Percentiles rank a stretch among this genome's conserved stretches.
Conservation (phyloP, 2,113 vertebrate species). For the Rhinolophus ferrumequinum region DNA sequence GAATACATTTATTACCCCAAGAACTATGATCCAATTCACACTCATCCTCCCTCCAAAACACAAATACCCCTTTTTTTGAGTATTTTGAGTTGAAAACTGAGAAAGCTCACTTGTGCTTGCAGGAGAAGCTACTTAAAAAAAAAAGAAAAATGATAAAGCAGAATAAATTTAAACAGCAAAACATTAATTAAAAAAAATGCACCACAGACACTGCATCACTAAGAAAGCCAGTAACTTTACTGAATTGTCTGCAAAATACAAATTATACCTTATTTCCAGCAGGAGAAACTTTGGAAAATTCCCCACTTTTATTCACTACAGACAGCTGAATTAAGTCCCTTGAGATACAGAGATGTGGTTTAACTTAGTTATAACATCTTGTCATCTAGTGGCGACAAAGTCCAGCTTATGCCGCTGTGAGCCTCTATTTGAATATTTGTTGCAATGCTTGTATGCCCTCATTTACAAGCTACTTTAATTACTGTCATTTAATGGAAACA, state of each 20-base stretch:
- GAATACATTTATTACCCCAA: not conserved
- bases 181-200: conserved; percentile 88
- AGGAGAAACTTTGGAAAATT: conserved; percentile 94
- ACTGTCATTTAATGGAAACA: conserved; percentile 93
- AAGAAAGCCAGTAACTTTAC: conserved; percentile 99
- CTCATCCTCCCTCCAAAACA: not conserved
- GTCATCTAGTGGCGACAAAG: conserved; percentile 99
- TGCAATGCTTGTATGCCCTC: conserved; percentile 91
- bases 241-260: conserved; percentile 99
- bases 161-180: conserved; percentile 66
- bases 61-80: not conserved
- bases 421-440: conserved; percentile 93
- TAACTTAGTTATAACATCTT: conserved; percentile 97
- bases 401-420: conserved; percentile 99
- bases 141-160: conserved; percentile 4
- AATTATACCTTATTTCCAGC: conserved; percentile 98
- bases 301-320: conserved; percentile 95
- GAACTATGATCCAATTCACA: not conserved
- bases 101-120: conserved; percentile 44
- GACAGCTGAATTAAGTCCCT: conserved; percentile 99
- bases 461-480: conserved; percentile 96
- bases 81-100: conserved; percentile 42
- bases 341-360: conserved; percentile 98
- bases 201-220: conserved; percentile 94
- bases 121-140: conserved; percentile 52